Conservation (phyloP, 2,113 vertebrate species). For the Vulpes ferrilata region DNA sequence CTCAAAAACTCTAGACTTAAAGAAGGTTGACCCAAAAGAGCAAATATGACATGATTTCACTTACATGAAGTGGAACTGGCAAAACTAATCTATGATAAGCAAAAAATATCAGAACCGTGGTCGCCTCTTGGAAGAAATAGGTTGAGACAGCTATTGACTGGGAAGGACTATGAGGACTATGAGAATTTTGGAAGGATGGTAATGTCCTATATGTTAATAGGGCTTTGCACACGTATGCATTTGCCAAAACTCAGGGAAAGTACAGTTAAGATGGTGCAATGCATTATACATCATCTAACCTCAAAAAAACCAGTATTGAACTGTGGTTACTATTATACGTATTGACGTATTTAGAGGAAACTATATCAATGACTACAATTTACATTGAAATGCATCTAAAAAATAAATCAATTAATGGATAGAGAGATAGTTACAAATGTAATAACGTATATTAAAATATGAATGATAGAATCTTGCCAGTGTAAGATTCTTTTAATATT, state of each 20-base stretch:
- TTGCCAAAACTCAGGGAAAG: conserved; percentile 39
- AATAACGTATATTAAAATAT: conserved; percentile 25
- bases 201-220: background rate
- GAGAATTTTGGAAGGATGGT: background rate
- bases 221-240: background rate
- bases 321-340: background rate
- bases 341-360: conserved; percentile 55
- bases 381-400: conserved; percentile 48
- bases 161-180: background rate
- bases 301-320: conserved; percentile 57
- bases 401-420: background rate
- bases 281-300: conserved; percentile 1
- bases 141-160: background rate
- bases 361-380: background rate
- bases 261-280: conserved; percentile 23
- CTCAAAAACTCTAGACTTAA: conserved; percentile 44
- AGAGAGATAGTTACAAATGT: background rate
- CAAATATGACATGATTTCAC: background rate
- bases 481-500: conserved; percentile 57
- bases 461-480: conserved; percentile 18
- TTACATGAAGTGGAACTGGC: background rate
- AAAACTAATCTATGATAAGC: conserved; percentile 15
- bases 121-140: background rate
- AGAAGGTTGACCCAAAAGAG: background rate
- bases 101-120: conserved; percentile 26